Percentiles rank a stretch among this genome's conserved stretches.
These are phyloP conservation scores for Equus quagga DNA, from an alignment of 2,113 vertebrate genomes.

Conservation along the genomic window DNA sequence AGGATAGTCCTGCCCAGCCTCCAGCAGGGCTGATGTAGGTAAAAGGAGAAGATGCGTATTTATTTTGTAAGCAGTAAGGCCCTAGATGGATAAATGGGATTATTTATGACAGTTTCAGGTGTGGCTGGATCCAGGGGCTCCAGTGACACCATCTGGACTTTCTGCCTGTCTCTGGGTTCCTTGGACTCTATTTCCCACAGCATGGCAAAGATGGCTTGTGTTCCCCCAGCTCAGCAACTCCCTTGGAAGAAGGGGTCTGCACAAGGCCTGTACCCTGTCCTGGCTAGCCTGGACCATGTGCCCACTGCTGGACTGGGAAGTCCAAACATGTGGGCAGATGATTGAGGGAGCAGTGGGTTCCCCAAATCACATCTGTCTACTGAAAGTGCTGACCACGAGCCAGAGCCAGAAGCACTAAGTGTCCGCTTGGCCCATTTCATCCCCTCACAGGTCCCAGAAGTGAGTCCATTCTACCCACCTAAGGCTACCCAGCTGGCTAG, in stretches of 20 bases:
- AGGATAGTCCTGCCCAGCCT: background rate
- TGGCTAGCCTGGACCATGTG: background rate
- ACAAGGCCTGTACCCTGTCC: background rate
- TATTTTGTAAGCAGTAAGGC: background rate
- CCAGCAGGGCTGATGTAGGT: background rate
- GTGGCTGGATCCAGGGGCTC: background rate
- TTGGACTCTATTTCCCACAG: background rate
- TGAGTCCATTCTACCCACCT: background rate
- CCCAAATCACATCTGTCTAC: background rate
- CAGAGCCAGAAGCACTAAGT: background rate
- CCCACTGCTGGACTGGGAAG: background rate
- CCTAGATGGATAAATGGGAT: background rate
- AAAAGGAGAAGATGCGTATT: background rate
- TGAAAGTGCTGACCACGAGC: background rate
- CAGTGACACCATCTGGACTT: accelerated
- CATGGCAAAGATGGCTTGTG: accelerated
- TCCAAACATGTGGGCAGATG: background rate
- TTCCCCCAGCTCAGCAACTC: background rate
- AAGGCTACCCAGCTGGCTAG: background rate
- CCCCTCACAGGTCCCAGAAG: background rate
- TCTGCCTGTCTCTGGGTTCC: background rate
- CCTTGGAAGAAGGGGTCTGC: background rate
- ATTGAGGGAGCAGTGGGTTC: background rate
- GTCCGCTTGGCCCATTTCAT: accelerated
- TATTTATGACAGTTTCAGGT: background rate